phyloP scores from a whole-genome alignment of 2,797 vertebrate genomes.

The Emys orbicularis region DNA sequence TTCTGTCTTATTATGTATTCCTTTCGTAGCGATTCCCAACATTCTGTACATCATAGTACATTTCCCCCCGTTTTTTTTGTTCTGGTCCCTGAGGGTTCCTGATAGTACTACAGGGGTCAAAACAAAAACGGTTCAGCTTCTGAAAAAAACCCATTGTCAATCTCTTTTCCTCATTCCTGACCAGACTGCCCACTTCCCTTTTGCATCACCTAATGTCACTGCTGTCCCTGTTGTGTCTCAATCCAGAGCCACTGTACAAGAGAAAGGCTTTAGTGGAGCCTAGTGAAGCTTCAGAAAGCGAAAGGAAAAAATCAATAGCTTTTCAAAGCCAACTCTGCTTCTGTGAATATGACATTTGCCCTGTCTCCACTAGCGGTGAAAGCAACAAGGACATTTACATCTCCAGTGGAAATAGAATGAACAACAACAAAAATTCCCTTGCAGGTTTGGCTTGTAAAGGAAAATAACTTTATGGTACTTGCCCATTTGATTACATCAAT shows the following conservation, averaged over 20 bases:
- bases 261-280: constrained; percentile 64
- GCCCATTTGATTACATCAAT: constrained; percentile 61
- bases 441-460: constrained; percentile 66
- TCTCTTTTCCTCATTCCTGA: constrained; percentile 41
- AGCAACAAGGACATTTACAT: constrained; percentile 71
- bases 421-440: constrained; percentile 64
- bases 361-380: constrained; percentile 70
- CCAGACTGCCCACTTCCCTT: constrained; percentile 49
- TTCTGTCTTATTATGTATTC: too few relatives aligned
- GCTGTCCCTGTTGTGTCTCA: constrained; percentile 66
- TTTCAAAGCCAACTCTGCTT: constrained; percentile 73
- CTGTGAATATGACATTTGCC: constrained; percentile 76
- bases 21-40: too few relatives aligned
- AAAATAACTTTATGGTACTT: constrained; percentile 56
- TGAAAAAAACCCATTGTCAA: background rate
- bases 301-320: constrained; percentile 71
- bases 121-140: background rate
- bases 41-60: background rate
- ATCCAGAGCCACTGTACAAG: constrained; percentile 65
- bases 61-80: background rate
- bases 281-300: constrained; percentile 65
- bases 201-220: constrained; percentile 14
- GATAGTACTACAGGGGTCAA: constrained; percentile 58
- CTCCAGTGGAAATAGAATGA: constrained; percentile 61
- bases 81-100: constrained; percentile 15